A percentile compares a stretch with the other conserved stretches of the same genome.
Conservation (phyloP, 1,140 invertebrate species). For the Aphelinus atriplicis region DNA sequence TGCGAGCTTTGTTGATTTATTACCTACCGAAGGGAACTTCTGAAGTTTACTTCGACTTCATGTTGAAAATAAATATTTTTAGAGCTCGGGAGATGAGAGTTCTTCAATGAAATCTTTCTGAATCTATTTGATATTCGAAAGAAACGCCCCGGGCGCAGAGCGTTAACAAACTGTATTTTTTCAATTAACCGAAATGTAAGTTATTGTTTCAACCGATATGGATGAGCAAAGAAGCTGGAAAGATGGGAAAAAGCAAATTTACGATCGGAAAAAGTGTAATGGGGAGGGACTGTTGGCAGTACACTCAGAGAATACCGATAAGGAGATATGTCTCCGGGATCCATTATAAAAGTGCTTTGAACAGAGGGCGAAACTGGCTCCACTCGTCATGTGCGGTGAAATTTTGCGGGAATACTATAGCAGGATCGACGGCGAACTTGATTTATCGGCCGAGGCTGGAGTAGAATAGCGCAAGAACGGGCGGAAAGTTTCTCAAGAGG, state of each 20-base stretch:
- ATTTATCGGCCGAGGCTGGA: constrained; percentile 11
- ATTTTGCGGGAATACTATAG: background rate
- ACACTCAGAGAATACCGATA: background rate
- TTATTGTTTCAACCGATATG: no score
- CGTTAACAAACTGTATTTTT: no score
- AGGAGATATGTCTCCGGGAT: background rate
- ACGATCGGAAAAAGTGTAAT: background rate
- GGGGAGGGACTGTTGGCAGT: background rate
- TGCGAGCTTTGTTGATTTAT: no score
- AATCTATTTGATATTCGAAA: no score
- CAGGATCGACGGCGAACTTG: background rate
- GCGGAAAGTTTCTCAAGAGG: constrained; percentile 18
- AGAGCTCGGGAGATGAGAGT: no score
- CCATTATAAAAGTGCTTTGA: constrained; percentile 1
- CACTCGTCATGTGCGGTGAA: background rate
- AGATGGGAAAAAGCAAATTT: background rate
- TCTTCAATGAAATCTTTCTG: no score
- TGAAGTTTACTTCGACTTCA: no score
- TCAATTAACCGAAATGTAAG: no score
- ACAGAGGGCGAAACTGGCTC: background rate
- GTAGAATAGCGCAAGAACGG: background rate
- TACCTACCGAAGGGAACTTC: no score
- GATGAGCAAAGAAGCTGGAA: background rate
- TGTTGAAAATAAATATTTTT: no score
- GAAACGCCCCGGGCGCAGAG: no score